phyloP scores from a whole-genome alignment of 1,140 invertebrate genomes.

The Platyscapa corneri region DNA sequence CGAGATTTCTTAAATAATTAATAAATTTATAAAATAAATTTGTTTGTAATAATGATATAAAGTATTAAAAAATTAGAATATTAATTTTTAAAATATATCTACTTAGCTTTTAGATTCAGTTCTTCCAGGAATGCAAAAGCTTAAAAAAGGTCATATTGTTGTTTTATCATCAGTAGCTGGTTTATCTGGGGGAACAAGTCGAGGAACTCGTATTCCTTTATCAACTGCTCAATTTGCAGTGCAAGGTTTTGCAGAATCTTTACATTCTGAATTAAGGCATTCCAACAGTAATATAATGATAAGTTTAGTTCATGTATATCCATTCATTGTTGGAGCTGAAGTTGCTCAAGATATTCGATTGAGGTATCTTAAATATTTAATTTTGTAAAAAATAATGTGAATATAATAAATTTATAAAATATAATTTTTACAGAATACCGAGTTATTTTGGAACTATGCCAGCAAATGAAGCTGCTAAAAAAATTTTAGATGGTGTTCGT shows the following conservation, averaged over 20 bases:
- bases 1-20: no score
- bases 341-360: slow-evolving; percentile 75
- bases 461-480: slow-evolving; percentile 74
- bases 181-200: slow-evolving; percentile 77
- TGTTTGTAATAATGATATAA: no score
- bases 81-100: neutral
- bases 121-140: slow-evolving; percentile 80
- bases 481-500: slow-evolving; percentile 77
- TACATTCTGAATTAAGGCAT: slow-evolving; percentile 77
- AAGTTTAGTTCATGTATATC: slow-evolving; percentile 78
- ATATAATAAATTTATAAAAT: slow-evolving; percentile 7
- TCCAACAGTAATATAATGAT: slow-evolving; percentile 76
- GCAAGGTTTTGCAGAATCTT: slow-evolving; percentile 78
- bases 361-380: slow-evolving; percentile 67
- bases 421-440: slow-evolving; percentile 74
- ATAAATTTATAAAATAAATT: no score
- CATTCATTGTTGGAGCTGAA: slow-evolving; percentile 77
- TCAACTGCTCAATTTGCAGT: slow-evolving; percentile 84
- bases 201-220: slow-evolving; percentile 76
- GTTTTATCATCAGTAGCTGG: slow-evolving; percentile 83
- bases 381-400: neutral
- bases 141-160: slow-evolving; percentile 81
- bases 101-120: slow-evolving; percentile 79
- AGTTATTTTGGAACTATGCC: slow-evolving; percentile 80
- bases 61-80: no score